Evolutionary conservation across 2,797 vertebrate species (phyloP), one percentile per base, ranked within the genome.

Genomic region (Thamnophis elegans): DNA sequence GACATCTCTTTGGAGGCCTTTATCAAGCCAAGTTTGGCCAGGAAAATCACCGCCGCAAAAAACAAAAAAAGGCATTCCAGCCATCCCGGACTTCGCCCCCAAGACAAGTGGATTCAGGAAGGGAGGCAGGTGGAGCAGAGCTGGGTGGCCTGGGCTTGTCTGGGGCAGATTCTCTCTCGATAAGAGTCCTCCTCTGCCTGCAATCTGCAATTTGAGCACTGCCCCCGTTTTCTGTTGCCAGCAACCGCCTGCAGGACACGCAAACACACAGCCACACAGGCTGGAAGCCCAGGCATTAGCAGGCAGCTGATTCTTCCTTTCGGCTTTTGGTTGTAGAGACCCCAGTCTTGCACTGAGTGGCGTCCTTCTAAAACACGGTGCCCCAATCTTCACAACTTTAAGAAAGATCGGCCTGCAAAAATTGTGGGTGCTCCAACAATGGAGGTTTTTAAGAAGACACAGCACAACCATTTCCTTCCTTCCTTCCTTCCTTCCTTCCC

Each of bases 61-160:
- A 53, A 53, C 1, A 54, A 14, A 16, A 26, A 60, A 47, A 12
- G 36, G 68, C 20, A 26, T 59, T 53, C 89, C 36, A 53, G 42
- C 25, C 36, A 82, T n/a, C 25, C 47, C 88, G 56, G 92, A 88
- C 89, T 93, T 93, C 55, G 92, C 68, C 92, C 89, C 16, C 55
- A 12, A 92, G 91, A 86, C 58, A 92, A 92, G 59, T 13, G n/a
- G 36, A 42, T 28, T 25, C n/a, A 88, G 32, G 89, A 54, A 88
- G 25, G 47, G 55, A 78, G 25, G 56, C 85, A 42, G 92, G 65
- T 58, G 86, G 73, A 82, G 56, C 55, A 14, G 62, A 28, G 8
- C 18, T 36, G 20, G 5, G 53, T 18, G 47, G 85, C 54, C 85
- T 4, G 14, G 89, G 36, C 62, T 87, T 78, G 89, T 16, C 12